Evolutionary conservation across 2,797 vertebrate species (phyloP).

Genomic region (Amblyopsis hoosieri): DNA sequence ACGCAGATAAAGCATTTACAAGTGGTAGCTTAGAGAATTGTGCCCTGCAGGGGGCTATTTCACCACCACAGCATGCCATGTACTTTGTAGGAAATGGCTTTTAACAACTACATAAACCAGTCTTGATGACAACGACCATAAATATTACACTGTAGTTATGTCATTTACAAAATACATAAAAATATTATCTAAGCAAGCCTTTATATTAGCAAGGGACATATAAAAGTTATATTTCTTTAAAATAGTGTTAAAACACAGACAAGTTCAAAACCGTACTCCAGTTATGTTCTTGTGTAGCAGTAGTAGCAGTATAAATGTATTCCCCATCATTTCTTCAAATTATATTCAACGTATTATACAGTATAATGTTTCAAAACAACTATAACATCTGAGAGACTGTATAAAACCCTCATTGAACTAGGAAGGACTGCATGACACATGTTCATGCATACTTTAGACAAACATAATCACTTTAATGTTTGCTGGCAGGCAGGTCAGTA

Average conservation of each 20-base stretch:
- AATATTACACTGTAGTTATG: slow-evolving; percentile 19
- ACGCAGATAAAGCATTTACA: too few relatives aligned
- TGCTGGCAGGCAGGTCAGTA: slow-evolving; percentile 61
- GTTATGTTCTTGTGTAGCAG: too few relatives aligned
- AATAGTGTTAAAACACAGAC: too few relatives aligned
- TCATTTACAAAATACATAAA: slow-evolving; percentile 20
- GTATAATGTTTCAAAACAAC: slow-evolving; percentile 49
- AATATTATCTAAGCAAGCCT: slow-evolving; percentile 25
- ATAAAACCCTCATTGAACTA: slow-evolving; percentile 52
- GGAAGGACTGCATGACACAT: slow-evolving; percentile 63
- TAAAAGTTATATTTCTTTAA: slow-evolving; percentile 7
- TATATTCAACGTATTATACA: slow-evolving; percentile 37
- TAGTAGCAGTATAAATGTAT: too few relatives aligned
- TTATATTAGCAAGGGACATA: slow-evolving; percentile 15
- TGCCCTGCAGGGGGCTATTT: slow-evolving; percentile 17
- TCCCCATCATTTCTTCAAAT: slow-evolving; percentile 23
- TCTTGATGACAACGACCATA: slow-evolving; percentile 16
- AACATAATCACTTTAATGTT: slow-evolving; percentile 63
- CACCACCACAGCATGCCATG: slow-evolving; percentile 17
- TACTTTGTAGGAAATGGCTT: slow-evolving; percentile 11
- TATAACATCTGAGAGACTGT: slow-evolving; percentile 51
- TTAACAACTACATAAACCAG: slow-evolving; percentile 19
- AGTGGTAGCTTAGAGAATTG: background rate
- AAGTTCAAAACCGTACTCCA: too few relatives aligned
- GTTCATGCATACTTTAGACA: slow-evolving; percentile 66